These are phyloP conservation scores for Cephus runcator DNA, from an alignment of 2,888 invertebrate species.

Conservation along the genomic window DNA sequence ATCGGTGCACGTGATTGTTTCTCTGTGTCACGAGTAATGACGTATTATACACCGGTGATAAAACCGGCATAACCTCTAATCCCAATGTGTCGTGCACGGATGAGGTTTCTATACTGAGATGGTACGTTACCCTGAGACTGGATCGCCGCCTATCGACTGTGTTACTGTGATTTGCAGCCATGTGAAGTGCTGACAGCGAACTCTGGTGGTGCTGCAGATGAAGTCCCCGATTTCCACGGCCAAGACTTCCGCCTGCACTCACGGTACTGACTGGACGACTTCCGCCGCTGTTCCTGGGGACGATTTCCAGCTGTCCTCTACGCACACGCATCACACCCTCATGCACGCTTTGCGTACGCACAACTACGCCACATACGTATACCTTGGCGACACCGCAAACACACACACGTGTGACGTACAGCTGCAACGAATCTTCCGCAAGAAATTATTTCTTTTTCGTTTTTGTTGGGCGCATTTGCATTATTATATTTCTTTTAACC, in stretches of 20 bases:
- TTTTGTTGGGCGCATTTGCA: not conserved
- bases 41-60: not conserved
- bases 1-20: not conserved
- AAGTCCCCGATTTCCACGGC: slow-evolving; percentile 53
- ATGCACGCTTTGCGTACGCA: slow-evolving; percentile 52
- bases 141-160: slow-evolving; percentile 64
- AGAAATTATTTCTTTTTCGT: slow-evolving; percentile 4
- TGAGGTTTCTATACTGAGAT: not conserved
- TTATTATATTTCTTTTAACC: not conserved
- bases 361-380: slow-evolving; percentile 43
- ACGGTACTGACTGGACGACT: slow-evolving; percentile 60
- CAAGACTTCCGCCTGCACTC: slow-evolving; percentile 59
- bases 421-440: slow-evolving; percentile 25
- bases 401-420: slow-evolving; percentile 49
- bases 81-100: not conserved
- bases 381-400: slow-evolving; percentile 52
- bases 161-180: slow-evolving; percentile 54
- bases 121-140: slow-evolving; percentile 67
- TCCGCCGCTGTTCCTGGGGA: slow-evolving; percentile 58
- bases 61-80: not conserved
- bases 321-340: slow-evolving; percentile 58
- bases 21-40: not conserved
- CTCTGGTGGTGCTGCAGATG: slow-evolving; percentile 61
- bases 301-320: slow-evolving; percentile 64
- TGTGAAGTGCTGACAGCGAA: slow-evolving; percentile 57